These are phyloP conservation scores for Barbus barbus DNA, from an alignment of 2,113 vertebrate genomes.

Conservation along the genomic window DNA sequence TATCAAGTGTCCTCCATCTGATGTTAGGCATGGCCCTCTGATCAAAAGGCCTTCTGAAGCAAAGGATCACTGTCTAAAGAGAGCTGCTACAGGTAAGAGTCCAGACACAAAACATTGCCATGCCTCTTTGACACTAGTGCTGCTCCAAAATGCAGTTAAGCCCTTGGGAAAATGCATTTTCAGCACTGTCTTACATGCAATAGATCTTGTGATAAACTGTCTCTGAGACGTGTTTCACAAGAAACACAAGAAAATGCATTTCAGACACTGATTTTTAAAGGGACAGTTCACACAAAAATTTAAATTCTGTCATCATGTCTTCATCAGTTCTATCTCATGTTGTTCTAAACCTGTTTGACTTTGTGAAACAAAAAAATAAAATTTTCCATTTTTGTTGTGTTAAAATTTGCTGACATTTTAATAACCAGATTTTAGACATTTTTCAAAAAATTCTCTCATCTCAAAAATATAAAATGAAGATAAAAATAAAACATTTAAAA, in stretches of 20 bases:
- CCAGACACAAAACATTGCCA: slow-evolving; percentile 43
- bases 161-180: slow-evolving; percentile 23
- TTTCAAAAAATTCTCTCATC: no score
- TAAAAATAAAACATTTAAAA: no score
- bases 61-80: slow-evolving; percentile 55
- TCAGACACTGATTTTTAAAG: not conserved
- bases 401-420: no score
- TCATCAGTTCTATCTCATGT: not conserved
- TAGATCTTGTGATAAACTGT: not conserved
- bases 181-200: not conserved
- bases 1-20: slow-evolving; percentile 73
- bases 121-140: slow-evolving; percentile 38
- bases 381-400: no score
- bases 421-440: not conserved
- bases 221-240: no score
- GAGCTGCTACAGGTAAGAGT: slow-evolving; percentile 44
- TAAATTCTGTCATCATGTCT: not conserved
- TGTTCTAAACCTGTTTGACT: not conserved
- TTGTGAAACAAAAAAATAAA: no score
- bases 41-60: slow-evolving; percentile 71
- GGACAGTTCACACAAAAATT: not conserved
- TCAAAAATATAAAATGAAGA: no score
- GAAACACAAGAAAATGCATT: not conserved
- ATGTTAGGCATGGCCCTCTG: slow-evolving; percentile 71
- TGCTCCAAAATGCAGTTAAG: not conserved